Evolutionary conservation across 2,888 invertebrate species (phyloP), one percentile per base, ranked within the genome.

Genomic region (Anthrax anthrax): DNA sequence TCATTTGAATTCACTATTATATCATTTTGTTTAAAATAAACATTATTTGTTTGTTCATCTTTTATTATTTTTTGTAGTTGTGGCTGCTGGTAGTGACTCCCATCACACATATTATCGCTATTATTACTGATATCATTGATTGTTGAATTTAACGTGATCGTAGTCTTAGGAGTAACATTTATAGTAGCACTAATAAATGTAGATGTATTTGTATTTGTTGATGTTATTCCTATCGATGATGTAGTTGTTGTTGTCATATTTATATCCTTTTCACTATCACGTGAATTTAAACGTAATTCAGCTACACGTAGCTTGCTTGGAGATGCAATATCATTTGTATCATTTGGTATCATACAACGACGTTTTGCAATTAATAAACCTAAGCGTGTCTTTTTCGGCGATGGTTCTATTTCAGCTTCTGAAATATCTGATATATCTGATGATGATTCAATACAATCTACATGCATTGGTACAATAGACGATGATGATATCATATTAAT

Each of bases 251-350:
- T 16, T 13, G 44, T 37, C 18, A 46, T 47, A 18, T 46, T n/a
- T 38, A 58, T 59, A 50, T 67, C 66, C 48, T 63, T 75, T 57
- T 77, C 77, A 48, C 76, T 67, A 58, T 77, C 77, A 49, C 72
- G 73, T n/a, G 78, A 77, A 59, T 77, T 78, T 37, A 81, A 65
- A 50, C 78, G 71, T 54, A 81, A 64, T 61, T 81, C 80, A 32
- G 79, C 77, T 17, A 81, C 80, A 56, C 76, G 74, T 54, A 81
- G 62, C 58, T 81, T 81, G 57, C 80, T 81, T 2, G 81, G 81
- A 14, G 81, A 81, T 38, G 79, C 76, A 50, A 77, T 76, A 49
- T 73, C 72, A 17, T 67, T 59, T 9, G 60, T 53, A n/a, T 62
- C 60, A 42, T 56, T 59, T 2, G 51, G 50, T 16, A 54, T 50